These are phyloP conservation scores for Muscicapa comitata DNA, from an alignment of 2,797 vertebrate species.

Conservation along the genomic window DNA sequence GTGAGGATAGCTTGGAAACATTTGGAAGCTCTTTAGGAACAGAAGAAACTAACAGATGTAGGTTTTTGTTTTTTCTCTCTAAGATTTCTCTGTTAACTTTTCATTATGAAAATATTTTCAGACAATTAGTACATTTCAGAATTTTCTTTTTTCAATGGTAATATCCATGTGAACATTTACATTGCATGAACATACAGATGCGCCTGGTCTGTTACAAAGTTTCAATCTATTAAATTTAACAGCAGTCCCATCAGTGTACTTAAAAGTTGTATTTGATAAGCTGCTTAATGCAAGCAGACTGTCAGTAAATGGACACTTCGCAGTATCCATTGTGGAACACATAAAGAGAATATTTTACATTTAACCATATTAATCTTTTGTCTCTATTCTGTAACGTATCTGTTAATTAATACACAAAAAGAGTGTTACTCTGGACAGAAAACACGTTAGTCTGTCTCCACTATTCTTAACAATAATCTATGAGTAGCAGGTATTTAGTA, in stretches of 20 bases:
- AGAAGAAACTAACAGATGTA: conserved; percentile 71
- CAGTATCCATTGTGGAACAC: neutral
- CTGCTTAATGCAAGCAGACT: neutral
- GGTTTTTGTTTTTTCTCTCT: neutral
- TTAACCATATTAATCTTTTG: neutral
- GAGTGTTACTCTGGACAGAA: neutral
- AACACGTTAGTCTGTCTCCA: neutral
- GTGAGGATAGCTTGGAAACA: conserved; percentile 71
- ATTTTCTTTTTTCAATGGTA: neutral
- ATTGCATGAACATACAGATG: neutral
- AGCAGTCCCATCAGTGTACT: neutral
- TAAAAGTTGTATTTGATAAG: neutral
- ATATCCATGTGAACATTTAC: neutral
- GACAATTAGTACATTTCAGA: neutral
- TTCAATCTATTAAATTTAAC: neutral
- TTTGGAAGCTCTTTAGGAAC: conserved; percentile 73
- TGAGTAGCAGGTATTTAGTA: neutral
- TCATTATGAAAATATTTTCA: neutral
- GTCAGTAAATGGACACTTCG: neutral
- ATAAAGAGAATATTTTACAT: neutral
- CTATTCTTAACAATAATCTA: neutral
- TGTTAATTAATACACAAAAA: neutral
- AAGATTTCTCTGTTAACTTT: neutral
- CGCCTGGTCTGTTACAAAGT: neutral
- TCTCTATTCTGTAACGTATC: neutral